Evolutionary conservation across 2,797 vertebrate species (phyloP).

Genomic region (Cygnus olor): DNA sequence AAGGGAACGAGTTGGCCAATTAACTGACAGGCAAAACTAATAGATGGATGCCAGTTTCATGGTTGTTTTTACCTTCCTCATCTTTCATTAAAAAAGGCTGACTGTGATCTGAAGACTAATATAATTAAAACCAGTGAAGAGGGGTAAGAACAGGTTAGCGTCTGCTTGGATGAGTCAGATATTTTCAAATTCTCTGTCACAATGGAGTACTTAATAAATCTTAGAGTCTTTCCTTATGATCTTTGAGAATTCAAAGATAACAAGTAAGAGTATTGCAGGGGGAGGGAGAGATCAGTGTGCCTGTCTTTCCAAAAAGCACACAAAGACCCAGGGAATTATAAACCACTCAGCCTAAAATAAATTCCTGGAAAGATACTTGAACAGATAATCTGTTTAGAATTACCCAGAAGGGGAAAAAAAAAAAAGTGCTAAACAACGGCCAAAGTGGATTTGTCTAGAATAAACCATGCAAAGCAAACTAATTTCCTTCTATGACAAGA

Average conservation of each 20-base stretch:
- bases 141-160: not conserved
- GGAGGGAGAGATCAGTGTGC: not conserved
- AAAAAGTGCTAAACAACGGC: not conserved
- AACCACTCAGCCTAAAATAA: not conserved
- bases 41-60: not conserved
- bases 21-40: not conserved
- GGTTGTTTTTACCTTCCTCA: not conserved
- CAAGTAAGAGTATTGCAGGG: not conserved
- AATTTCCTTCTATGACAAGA: not conserved
- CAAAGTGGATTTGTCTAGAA: constrained; percentile 21
- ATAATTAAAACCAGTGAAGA: constrained; percentile 16
- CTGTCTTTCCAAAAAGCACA: not conserved
- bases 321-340: not conserved
- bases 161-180: constrained; percentile 8
- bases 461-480: constrained; percentile 9
- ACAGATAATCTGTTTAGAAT: constrained; percentile 11
- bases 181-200: constrained; percentile 28
- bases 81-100: not conserved
- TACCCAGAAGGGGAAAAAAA: not conserved
- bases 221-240: not conserved
- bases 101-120: not conserved
- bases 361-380: constrained; percentile 26
- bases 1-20: not conserved
- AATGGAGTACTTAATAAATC: constrained; percentile 2
- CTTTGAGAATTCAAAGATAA: constrained; percentile 30